phyloP scores from a whole-genome alignment of 2,888 invertebrate species.

The Apodemia hepburni region DNA sequence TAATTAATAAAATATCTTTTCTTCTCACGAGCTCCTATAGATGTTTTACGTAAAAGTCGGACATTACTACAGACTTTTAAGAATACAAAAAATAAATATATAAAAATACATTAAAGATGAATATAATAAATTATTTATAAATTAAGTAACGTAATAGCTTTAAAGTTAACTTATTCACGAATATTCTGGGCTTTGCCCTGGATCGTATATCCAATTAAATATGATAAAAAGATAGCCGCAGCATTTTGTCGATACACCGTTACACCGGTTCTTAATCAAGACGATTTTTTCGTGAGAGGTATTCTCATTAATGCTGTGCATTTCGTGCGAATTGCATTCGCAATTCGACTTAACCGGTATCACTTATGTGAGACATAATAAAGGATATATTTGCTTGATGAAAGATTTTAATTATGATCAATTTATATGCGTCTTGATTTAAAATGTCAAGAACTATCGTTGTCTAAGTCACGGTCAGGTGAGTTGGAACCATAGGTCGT shows the following conservation, averaged over 20 bases:
- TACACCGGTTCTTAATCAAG: slow-evolving; percentile 15
- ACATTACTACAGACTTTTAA: too few species aligned
- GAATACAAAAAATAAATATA: too few species aligned
- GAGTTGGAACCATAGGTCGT: slow-evolving; percentile 17
- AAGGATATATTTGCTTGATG: slow-evolving; percentile 12
- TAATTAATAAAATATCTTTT: too few species aligned
- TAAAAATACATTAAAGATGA: too few species aligned
- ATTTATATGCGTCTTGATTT: slow-evolving; percentile 19
- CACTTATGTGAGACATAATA: background rate
- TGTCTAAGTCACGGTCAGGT: slow-evolving; percentile 16
- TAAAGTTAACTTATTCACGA: background rate
- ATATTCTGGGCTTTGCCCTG: background rate
- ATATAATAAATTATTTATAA: too few species aligned
- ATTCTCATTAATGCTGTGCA: slow-evolving; percentile 10
- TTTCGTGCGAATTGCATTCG: slow-evolving; percentile 11
- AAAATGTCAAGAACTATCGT: slow-evolving; percentile 20
- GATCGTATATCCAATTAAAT: slow-evolving; percentile 1
- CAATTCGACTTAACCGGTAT: background rate
- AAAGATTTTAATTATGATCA: slow-evolving; percentile 15
- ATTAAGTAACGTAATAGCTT: too few species aligned
- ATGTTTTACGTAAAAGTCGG: too few species aligned
- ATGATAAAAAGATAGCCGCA: background rate
- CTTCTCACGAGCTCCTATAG: too few species aligned
- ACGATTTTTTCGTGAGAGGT: slow-evolving; percentile 16
- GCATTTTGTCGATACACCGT: background rate